A percentile compares a stretch with the other conserved stretches of the same genome.
Conservation (phyloP, 2,888 invertebrate species). For the Ctena decussata region DNA sequence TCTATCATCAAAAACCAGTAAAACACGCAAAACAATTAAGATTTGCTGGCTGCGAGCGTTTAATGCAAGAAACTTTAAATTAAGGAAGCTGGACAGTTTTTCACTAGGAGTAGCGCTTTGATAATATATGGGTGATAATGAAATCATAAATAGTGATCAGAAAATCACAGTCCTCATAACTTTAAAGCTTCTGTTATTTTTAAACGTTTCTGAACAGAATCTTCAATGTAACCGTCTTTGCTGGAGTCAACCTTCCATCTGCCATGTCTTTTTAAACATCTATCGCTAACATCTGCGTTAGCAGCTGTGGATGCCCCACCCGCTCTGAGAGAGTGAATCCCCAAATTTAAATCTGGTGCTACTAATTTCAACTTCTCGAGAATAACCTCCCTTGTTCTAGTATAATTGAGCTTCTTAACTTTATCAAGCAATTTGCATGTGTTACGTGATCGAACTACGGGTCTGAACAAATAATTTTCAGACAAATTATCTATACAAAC, state of each 20-base stretch:
- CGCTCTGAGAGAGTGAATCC: constrained; percentile 14
- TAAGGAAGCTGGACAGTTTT: too few relatives aligned
- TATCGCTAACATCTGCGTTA: constrained; percentile 12
- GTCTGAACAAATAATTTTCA: too few relatives aligned
- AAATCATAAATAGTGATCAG: too few relatives aligned
- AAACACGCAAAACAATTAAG: too few relatives aligned
- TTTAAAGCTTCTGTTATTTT: neutral
- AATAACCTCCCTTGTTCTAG: constrained; percentile 26
- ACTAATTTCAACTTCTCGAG: constrained; percentile 27
- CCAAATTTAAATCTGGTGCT: constrained; percentile 11
- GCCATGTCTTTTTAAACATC: constrained; percentile 38
- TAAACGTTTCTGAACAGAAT: neutral
- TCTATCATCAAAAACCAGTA: too few relatives aligned
- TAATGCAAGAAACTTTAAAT: too few relatives aligned
- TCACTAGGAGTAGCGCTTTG: too few relatives aligned
- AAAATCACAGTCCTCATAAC: too few relatives aligned
- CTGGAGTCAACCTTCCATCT: constrained; percentile 19
- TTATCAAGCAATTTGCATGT: neutral
- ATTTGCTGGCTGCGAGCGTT: too few relatives aligned
- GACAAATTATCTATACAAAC: too few relatives aligned
- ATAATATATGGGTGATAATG: too few relatives aligned
- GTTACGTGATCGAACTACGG: too few relatives aligned
- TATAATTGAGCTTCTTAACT: constrained; percentile 31
- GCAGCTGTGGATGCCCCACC: constrained; percentile 25
- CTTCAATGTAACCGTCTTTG: neutral